Conservation (phyloP, 92 coral and sea anemone genomes). For the Ricordea florida region DNA sequence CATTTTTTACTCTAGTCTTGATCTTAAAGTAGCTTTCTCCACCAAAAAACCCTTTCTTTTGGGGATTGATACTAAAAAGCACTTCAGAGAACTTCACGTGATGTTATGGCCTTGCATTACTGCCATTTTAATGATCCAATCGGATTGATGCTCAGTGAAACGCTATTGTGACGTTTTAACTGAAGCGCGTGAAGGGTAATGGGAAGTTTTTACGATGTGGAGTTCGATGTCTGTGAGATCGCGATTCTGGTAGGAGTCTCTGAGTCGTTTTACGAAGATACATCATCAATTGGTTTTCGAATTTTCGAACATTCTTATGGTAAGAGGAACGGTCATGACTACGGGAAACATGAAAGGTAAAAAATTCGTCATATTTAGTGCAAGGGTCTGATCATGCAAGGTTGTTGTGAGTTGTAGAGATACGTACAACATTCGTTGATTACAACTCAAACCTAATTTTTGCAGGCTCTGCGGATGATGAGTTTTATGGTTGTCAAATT, state of each 20-base stretch:
- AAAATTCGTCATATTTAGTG: neutral
- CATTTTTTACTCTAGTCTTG: too few species aligned
- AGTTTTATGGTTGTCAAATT: neutral
- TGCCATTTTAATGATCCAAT: constrained; percentile 30
- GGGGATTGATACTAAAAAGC: neutral
- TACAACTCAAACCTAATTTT: neutral
- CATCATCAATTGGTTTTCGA: constrained; percentile 71
- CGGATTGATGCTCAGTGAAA: constrained; percentile 4
- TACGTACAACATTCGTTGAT: constrained; percentile 1
- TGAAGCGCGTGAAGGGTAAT: constrained; percentile 14
- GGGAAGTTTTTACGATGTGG: constrained; percentile 40
- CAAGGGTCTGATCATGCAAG: constrained; percentile 80
- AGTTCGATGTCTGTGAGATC: constrained; percentile 37
- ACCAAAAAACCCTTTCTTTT: neutral
- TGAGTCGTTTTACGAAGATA: constrained; percentile 39
- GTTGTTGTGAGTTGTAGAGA: neutral
- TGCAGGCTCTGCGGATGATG: neutral
- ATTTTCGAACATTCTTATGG: constrained; percentile 34
- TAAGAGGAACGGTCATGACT: constrained; percentile 71
- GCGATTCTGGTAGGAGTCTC: constrained; percentile 22
- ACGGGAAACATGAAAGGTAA: constrained; percentile 88
- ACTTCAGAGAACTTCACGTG: constrained; percentile 10
- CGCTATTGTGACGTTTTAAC: constrained; percentile 57
- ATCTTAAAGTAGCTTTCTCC: neutral
- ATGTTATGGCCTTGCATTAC: constrained; percentile 22